A percentile compares a stretch with the other conserved stretches of the same genome.
Conservation (phyloP, 2,113 vertebrate species). For the Chionomys nivalis region DNA sequence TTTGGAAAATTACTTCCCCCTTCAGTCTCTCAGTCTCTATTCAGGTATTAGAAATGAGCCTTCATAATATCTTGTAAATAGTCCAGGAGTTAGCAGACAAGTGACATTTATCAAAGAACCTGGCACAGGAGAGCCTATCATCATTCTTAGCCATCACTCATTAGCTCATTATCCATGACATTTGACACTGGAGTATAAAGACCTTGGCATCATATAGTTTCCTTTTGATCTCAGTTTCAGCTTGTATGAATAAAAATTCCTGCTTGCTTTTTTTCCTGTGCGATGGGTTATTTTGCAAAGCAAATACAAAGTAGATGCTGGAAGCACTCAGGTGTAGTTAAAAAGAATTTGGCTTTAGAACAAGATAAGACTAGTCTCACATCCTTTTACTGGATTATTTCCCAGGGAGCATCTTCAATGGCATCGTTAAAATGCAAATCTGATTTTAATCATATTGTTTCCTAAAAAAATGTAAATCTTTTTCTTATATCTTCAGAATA, state of each 20-base stretch:
- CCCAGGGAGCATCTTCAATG: background rate
- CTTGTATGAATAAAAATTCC: background rate
- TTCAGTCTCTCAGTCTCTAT: background rate
- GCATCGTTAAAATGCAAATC: background rate
- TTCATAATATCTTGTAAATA: background rate
- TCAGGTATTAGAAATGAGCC: background rate
- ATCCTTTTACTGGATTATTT: background rate
- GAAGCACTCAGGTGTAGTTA: background rate
- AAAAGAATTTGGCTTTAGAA: background rate
- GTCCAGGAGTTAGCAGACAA: background rate
- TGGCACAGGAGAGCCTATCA: background rate
- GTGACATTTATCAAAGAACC: background rate
- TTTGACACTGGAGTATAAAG: background rate
- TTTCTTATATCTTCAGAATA: background rate
- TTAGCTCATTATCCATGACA: background rate
- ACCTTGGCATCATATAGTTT: background rate
- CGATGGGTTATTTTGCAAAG: constrained; percentile 3
- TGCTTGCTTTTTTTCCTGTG: background rate
- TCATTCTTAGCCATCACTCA: background rate
- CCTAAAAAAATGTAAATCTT: background rate
- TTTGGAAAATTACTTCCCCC: background rate
- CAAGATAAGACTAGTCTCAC: background rate
- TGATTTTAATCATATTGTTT: background rate
- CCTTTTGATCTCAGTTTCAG: background rate
- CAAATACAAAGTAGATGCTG: background rate